Conservation (phyloP, 2,888 invertebrate species). For the Myopa testacea region DNA sequence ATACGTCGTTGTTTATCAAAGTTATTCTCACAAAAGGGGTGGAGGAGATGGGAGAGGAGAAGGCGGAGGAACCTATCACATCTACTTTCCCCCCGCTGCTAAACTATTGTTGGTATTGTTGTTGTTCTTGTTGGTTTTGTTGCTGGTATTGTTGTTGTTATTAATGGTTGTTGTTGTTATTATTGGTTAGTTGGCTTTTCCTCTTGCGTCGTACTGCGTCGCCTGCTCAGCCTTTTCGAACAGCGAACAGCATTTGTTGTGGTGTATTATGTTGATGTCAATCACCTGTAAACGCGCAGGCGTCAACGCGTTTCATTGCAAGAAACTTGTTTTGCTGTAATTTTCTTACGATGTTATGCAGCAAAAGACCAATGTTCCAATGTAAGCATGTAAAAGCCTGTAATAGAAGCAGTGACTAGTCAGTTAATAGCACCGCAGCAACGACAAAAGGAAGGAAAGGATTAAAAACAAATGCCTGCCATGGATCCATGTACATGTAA, state of each 20-base stretch:
- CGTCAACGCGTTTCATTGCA: conserved; percentile 31
- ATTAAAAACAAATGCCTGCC: conserved; percentile 9
- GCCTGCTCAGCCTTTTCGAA: too few species aligned
- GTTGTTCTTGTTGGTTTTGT: background rate
- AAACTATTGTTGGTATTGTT: too few species aligned
- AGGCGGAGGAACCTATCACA: too few species aligned
- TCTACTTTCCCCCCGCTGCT: too few species aligned
- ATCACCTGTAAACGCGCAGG: conserved; percentile 38
- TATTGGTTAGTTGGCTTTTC: background rate
- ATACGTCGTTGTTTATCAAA: conserved; percentile 13
- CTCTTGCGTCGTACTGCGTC: background rate
- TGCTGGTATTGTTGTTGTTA: background rate
- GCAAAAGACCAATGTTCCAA: background rate
- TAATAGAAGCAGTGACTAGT: background rate
- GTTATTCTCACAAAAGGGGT: background rate
- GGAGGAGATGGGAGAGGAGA: too few species aligned
- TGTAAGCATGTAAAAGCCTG: background rate
- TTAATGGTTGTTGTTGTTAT: background rate
- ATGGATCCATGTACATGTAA: background rate
- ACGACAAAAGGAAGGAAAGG: conserved; percentile 26
- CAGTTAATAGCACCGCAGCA: background rate
- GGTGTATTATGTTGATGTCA: conserved; percentile 14
- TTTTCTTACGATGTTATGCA: conserved; percentile 20
- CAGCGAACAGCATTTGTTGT: background rate
- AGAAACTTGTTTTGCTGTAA: conserved; percentile 6